phyloP scores from a whole-genome alignment of 53 echinoderm and acorn worm genomes.

The Apostichopus leukothele region DNA sequence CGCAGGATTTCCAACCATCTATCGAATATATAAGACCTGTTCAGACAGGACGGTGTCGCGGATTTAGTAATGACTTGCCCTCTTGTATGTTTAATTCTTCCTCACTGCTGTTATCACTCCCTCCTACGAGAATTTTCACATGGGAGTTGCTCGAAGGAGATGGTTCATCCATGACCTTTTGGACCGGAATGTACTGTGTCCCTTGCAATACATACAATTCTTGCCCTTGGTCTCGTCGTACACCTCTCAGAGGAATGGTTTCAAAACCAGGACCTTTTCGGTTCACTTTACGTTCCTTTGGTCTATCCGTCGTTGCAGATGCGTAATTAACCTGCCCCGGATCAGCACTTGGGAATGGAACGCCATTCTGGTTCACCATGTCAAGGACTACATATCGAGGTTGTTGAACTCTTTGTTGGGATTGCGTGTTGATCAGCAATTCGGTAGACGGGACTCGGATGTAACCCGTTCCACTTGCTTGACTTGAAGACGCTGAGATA shows the following conservation, averaged over 20 bases:
- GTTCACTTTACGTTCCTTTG: background rate
- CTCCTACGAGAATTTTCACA: background rate
- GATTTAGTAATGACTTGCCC: slow-evolving; percentile 6
- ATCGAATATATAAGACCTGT: background rate
- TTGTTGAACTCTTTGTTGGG: background rate
- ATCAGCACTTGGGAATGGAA: slow-evolving; percentile 23
- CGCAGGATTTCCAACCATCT: slow-evolving; percentile 44
- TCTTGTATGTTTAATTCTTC: slow-evolving; percentile 30
- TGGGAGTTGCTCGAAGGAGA: background rate
- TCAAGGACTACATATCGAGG: slow-evolving; percentile 29
- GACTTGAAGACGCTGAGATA: slow-evolving; percentile 29
- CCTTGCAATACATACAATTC: slow-evolving; percentile 20
- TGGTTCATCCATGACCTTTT: background rate
- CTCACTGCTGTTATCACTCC: slow-evolving; percentile 23
- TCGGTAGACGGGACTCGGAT: slow-evolving; percentile 32
- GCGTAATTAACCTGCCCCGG: background rate
- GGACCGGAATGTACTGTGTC: slow-evolving; percentile 19
- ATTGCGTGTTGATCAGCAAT: slow-evolving; percentile 5
- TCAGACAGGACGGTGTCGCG: slow-evolving; percentile 21
- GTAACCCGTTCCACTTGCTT: slow-evolving; percentile 29
- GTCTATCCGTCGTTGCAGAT: slow-evolving; percentile 29
- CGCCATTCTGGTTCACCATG: slow-evolving; percentile 24
- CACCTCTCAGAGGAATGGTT: slow-evolving; percentile 20
- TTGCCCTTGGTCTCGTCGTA: slow-evolving; percentile 6
- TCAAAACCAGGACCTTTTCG: background rate